These are phyloP conservation scores for Sylvicola fuscatus DNA, from an alignment of 2,888 invertebrate species.

Conservation along the genomic window DNA sequence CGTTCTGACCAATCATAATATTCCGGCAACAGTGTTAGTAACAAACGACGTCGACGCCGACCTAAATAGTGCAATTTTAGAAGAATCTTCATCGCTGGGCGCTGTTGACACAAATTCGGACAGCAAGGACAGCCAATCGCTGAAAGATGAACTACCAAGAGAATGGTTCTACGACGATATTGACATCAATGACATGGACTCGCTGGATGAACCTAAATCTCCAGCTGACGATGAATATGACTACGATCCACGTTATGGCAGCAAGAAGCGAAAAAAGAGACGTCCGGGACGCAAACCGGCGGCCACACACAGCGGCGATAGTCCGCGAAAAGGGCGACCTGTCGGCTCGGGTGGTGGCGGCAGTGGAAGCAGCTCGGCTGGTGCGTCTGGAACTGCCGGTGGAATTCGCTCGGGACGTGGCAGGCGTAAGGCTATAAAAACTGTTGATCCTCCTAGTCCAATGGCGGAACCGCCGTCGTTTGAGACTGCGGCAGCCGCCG, in stretches of 20 bases:
- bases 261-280: conserved; percentile 21
- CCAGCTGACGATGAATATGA: conserved; percentile 79
- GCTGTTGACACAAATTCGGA: conserved; percentile 28
- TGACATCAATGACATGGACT: conserved; percentile 79
- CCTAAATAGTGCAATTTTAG: conserved; percentile 21
- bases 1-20: not conserved
- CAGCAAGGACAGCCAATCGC: conserved; percentile 63
- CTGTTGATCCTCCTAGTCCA: conserved; percentile 18
- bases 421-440: conserved; percentile 9
- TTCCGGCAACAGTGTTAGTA: too few relatives aligned
- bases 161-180: conserved; percentile 84
- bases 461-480: conserved; percentile 23
- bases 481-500: conserved; percentile 23
- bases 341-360: conserved; percentile 2
- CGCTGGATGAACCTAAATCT: conserved; percentile 75
- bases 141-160: conserved; percentile 59
- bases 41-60: conserved; percentile 14
- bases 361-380: not conserved
- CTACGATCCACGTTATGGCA: conserved; percentile 40
- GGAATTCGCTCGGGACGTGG: conserved; percentile 17
- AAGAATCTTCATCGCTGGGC: conserved; percentile 24
- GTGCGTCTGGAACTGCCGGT: conserved; percentile 5
- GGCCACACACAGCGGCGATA: conserved; percentile 5
- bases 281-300: conserved; percentile 10
- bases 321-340: conserved; percentile 7